These are phyloP conservation scores for Caerostris extrusa DNA, from an alignment of 1,140 invertebrate species.

Conservation along the genomic window DNA sequence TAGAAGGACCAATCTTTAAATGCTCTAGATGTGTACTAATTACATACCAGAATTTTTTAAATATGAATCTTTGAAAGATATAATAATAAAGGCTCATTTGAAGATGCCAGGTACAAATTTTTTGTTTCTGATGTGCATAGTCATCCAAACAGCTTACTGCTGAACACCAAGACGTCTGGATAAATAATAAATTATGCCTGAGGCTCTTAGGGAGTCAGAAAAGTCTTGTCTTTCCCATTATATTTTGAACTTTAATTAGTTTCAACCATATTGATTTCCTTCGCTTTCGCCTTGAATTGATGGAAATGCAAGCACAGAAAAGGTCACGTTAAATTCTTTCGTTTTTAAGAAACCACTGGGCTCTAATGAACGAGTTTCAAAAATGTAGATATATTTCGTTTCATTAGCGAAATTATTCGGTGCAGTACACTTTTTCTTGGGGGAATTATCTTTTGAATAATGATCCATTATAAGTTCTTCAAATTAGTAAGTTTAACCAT, in stretches of 20 bases:
- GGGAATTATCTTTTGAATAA: conserved; percentile 21
- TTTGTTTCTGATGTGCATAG: not conserved
- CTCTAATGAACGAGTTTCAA: conserved; percentile 23
- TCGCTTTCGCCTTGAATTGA: conserved; percentile 34
- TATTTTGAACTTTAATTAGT: conserved; percentile 65
- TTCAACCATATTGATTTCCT: conserved; percentile 60
- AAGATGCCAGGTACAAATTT: not conserved
- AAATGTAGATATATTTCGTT: conserved; percentile 43
- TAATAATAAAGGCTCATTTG: not conserved
- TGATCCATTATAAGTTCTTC: conserved; percentile 12
- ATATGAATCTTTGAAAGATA: not conserved
- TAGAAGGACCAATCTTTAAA: not conserved
- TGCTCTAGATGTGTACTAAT: not conserved
- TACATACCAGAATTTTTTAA: not conserved
- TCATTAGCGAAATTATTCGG: conserved; percentile 40
- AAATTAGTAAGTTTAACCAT: conserved; percentile 2
- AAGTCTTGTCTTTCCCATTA: conserved; percentile 48
- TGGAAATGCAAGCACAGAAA: conserved; percentile 47
- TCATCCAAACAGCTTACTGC: not conserved
- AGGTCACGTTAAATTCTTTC: conserved; percentile 46
- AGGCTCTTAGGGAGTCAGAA: conserved; percentile 51
- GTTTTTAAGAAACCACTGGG: conserved; percentile 8
- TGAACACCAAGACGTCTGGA: conserved; percentile 5
- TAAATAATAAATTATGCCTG: conserved; percentile 20
- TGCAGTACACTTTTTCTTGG: not conserved